These are phyloP conservation scores for Spodoptera exigua DNA, from an alignment of 2,888 invertebrate species.

Conservation along the genomic window DNA sequence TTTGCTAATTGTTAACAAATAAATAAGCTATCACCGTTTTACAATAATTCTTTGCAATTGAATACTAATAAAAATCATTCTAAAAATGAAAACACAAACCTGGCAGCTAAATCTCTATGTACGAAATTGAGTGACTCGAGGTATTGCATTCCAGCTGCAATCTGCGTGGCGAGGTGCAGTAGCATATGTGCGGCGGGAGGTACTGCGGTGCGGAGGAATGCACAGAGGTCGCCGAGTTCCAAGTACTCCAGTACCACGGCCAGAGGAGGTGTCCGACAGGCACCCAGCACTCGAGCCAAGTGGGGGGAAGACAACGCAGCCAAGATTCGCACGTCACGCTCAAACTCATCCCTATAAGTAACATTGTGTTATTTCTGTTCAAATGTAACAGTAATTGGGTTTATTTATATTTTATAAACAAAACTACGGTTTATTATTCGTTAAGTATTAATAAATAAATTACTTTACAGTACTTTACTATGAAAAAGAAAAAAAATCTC, in stretches of 20 bases:
- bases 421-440: too few relatives aligned
- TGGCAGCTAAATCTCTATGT: constrained; percentile 96
- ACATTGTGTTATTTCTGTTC: too few relatives aligned
- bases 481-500: too few relatives aligned
- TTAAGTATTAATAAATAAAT: too few relatives aligned
- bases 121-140: constrained; percentile 97
- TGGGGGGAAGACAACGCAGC: constrained; percentile 94
- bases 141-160: constrained; percentile 97
- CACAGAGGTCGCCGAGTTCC: constrained; percentile 95
- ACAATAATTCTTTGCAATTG: too few relatives aligned
- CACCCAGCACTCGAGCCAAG: constrained; percentile 93
- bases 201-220: constrained; percentile 93
- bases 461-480: too few relatives aligned
- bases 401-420: too few relatives aligned
- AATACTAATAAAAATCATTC: too few relatives aligned
- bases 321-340: constrained; percentile 95
- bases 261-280: constrained; percentile 93
- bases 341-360: constrained; percentile 93
- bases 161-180: constrained; percentile 95
- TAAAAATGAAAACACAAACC: constrained; percentile 76
- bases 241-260: constrained; percentile 96
- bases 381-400: too few relatives aligned
- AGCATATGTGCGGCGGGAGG: constrained; percentile 91
- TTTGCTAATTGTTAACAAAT: too few relatives aligned
- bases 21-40: too few relatives aligned